Percentiles rank a stretch among this genome's conserved stretches.
These are phyloP conservation scores for Coryphaenoides rupestris DNA, from an alignment of 2,113 vertebrate genomes.

Conservation along the genomic window DNA sequence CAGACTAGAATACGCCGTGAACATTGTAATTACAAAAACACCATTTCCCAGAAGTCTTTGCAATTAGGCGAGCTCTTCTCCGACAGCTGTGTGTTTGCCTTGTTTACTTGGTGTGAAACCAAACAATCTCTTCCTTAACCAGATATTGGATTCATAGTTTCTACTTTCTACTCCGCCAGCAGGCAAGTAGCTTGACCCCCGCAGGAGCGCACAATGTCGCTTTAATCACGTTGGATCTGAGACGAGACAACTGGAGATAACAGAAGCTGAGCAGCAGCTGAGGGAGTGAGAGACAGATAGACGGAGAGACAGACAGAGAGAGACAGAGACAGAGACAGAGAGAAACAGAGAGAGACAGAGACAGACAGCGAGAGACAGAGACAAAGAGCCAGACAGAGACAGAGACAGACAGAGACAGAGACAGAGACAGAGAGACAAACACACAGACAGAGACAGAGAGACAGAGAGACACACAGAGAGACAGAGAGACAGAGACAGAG, in stretches of 20 bases:
- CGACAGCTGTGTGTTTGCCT: background rate
- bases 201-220: slow-evolving; percentile 10
- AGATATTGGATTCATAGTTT: too few relatives aligned
- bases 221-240: slow-evolving; percentile 30
- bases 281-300: slow-evolving; percentile 40
- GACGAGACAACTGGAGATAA: slow-evolving; percentile 29
- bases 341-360: slow-evolving; percentile 12
- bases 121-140: too few relatives aligned
- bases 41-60: background rate
- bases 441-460: too few relatives aligned
- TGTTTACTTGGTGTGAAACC: background rate
- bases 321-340: slow-evolving; percentile 21
- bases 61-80: background rate
- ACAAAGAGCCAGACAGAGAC: too few relatives aligned
- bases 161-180: too few relatives aligned
- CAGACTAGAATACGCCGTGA: background rate
- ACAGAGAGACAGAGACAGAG: too few relatives aligned
- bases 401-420: too few relatives aligned
- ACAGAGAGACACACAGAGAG: too few relatives aligned
- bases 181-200: too few relatives aligned
- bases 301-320: slow-evolving; percentile 42
- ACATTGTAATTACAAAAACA: background rate
- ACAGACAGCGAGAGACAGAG: too few relatives aligned
- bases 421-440: too few relatives aligned
- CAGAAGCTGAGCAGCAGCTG: slow-evolving; percentile 36